Evolutionary conservation across 2,113 vertebrate genomes (phyloP), one percentile per base, ranked within the genome.

Genomic region (Galemys pyrenaicus): DNA sequence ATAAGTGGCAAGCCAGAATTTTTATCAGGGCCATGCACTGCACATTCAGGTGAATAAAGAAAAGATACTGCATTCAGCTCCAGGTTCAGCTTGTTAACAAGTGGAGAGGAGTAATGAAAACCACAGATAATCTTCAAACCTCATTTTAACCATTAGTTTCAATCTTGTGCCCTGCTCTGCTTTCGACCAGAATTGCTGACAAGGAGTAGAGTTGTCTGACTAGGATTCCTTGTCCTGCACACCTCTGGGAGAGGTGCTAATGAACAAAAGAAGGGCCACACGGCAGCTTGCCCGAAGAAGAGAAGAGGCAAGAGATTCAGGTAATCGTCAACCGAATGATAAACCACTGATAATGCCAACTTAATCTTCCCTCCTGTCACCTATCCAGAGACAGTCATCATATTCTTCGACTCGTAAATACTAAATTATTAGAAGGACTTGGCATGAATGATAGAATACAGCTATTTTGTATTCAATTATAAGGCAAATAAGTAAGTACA

Each of bases 401-500:
- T 41, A 58, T 15, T 46, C 32, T 67, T 91, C 68, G 71, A 67
- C 32, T 78, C 6, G 17, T 51, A 93, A 95, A 93, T 11, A 75
- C 24, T 26, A 20, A 86, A 75, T 78, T 75, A 94, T 90, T 68
- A 85, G 58, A 89, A 84, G 54, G 70, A 67, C 1, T n/a, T 37
- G 51, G 56, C 71, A 54, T 51, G 49, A 41, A 49, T 51, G 24
- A 83, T 87, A 8, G 11, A 46, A 87, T 68, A 73, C 6, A 39
- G 26, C 9, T 95, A 70, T 75, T 86, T 70, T 79, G 22, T 96
- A 89, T 94, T 97, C 78, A 89, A 16, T 94, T 68, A 94, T 78
- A 94, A 95, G 12, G 64, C 30, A 92, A 93, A 96, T 95, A 49
- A 95, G 16, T 97, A 54, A 2, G 96, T 89, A 95, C 28, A 46